phyloP scores from a whole-genome alignment of 2,888 invertebrate species.

The Ferdinandea cuprea region DNA sequence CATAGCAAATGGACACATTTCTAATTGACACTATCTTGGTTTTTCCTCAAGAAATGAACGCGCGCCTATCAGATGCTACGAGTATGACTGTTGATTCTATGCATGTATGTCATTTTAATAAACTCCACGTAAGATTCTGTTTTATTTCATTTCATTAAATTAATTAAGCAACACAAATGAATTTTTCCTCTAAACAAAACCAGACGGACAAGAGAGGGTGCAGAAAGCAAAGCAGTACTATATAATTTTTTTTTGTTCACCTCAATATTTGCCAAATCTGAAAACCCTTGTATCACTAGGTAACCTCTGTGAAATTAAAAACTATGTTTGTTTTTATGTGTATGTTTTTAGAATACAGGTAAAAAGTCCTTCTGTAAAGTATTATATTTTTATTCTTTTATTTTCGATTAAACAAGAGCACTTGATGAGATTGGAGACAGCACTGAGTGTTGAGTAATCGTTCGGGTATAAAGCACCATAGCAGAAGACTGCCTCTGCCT shows the following conservation, averaged over 20 bases:
- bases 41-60: constrained; percentile 60
- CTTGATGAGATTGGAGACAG: constrained; percentile 70
- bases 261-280: constrained; percentile 27
- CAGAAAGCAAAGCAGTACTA: constrained; percentile 17
- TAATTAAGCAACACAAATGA: constrained; percentile 49
- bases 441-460: constrained; percentile 71
- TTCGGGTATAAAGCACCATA: constrained; percentile 44
- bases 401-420: constrained; percentile 71
- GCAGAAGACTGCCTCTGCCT: constrained; percentile 33
- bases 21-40: constrained; percentile 48
- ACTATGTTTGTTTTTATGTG: not conserved
- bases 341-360: constrained; percentile 25
- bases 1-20: constrained; percentile 39
- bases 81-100: constrained; percentile 31
- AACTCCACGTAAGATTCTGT: constrained; percentile 63
- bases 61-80: constrained; percentile 69
- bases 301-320: constrained; percentile 31
- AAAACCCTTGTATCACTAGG: constrained; percentile 51
- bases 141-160: constrained; percentile 43
- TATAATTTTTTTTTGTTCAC: constrained; percentile 8
- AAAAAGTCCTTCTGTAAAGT: constrained; percentile 32
- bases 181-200: constrained; percentile 22
- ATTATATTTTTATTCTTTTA: constrained; percentile 20
- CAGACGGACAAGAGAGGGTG: constrained; percentile 36
- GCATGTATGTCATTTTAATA: constrained; percentile 41